phyloP scores from a whole-genome alignment of 2,113 vertebrate genomes.

The Menidia beryllina region DNA sequence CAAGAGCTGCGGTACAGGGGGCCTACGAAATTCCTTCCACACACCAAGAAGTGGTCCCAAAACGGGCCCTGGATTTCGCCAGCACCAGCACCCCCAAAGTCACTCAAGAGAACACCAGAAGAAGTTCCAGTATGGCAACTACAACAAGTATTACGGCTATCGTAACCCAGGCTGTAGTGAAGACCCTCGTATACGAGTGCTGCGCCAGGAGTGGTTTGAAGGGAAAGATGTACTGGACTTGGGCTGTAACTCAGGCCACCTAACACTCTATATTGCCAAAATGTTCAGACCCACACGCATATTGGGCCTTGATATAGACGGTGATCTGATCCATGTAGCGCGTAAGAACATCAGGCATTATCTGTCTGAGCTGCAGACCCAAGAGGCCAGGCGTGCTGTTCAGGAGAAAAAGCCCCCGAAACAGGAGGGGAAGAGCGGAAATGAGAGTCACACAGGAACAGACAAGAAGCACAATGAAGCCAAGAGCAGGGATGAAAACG shows the following conservation, averaged over 20 bases:
- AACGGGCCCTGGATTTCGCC: slow-evolving; percentile 53
- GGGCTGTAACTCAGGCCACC: slow-evolving; percentile 92
- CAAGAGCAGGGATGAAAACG: slow-evolving; percentile 45
- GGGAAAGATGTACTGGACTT: slow-evolving; percentile 90
- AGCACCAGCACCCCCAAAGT: slow-evolving; percentile 55
- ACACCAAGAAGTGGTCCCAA: slow-evolving; percentile 61
- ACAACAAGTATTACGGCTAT: slow-evolving; percentile 94
- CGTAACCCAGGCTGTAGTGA: slow-evolving; percentile 88
- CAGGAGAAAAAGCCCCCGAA: slow-evolving; percentile 45
- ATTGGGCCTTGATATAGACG: slow-evolving; percentile 91
- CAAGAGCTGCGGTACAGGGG: slow-evolving; percentile 26
- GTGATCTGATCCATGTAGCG: slow-evolving; percentile 85
- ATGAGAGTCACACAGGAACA: slow-evolving; percentile 18
- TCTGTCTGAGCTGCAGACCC: slow-evolving; percentile 85
- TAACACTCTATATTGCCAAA: slow-evolving; percentile 90
- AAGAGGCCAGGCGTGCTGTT: slow-evolving; percentile 67
- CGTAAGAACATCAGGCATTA: slow-evolving; percentile 93
- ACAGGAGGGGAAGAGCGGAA: slow-evolving; percentile 44
- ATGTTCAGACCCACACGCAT: slow-evolving; percentile 85
- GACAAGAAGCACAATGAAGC: slow-evolving; percentile 46
- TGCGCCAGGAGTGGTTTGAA: slow-evolving; percentile 89
- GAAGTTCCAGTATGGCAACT: slow-evolving; percentile 93
- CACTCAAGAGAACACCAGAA: slow-evolving; percentile 61
- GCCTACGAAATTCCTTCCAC: slow-evolving; percentile 52
- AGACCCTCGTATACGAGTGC: slow-evolving; percentile 83